Conservation (phyloP, 2,113 vertebrate species). For the Nyctereutes procyonoides region DNA sequence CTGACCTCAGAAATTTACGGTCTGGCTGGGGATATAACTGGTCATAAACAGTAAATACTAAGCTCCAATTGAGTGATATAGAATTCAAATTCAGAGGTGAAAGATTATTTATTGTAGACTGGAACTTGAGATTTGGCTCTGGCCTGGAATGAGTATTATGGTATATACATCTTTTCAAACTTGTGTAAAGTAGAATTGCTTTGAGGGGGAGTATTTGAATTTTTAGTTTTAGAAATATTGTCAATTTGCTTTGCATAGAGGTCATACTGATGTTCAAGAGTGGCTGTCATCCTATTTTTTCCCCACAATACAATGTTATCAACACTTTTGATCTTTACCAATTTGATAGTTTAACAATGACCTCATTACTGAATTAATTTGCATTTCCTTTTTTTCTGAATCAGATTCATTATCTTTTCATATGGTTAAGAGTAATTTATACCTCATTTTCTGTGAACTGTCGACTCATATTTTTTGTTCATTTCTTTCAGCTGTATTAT, state of each 20-base stretch:
- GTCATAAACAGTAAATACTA: not conserved
- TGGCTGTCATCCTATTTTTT: not conserved
- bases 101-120: not conserved
- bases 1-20: not conserved
- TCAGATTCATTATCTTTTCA: not conserved
- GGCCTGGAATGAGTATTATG: not conserved
- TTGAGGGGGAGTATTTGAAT: not conserved
- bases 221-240: slow-evolving; percentile 18
- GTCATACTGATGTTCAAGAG: not conserved
- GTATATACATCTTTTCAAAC: not conserved
- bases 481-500: not conserved
- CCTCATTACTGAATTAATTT: not conserved
- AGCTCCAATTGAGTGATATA: not conserved
- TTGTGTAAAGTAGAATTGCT: not conserved
- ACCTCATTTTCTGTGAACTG: slow-evolving; percentile 17
- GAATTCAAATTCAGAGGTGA: not conserved
- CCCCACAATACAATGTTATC: not conserved
- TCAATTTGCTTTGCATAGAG: not conserved
- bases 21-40: not conserved
- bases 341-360: slow-evolving; percentile 29
- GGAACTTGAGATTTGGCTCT: not conserved
- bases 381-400: slow-evolving; percentile 46
- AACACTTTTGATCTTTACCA: not conserved
- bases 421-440: not conserved
- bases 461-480: not conserved